Base-by-base conservation (phyloP, 1,140 invertebrate species). In the Lamellibrachia luymesi region DNA sequence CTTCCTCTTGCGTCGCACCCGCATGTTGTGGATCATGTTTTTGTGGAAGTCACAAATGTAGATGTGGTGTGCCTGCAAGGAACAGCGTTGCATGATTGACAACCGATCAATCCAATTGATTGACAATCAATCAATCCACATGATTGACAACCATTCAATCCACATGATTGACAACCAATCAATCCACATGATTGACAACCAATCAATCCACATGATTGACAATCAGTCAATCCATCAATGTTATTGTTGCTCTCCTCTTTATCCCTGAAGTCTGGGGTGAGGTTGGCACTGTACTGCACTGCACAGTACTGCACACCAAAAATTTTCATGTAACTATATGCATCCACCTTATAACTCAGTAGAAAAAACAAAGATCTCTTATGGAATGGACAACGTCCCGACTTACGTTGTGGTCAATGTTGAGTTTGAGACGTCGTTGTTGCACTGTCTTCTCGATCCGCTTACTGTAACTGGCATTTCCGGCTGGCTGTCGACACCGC, bases 1-100 rank as follows among this genome's bases (percentile, higher is more conserved):
- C 93, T 98, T 97, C 93, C 98, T 97, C 91, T 98, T 97, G 94
- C 98, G 98, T 93, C 97, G 97, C 5, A 98, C 98, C 94, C 98
- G 97, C 22, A 98, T 98, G 96, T 98, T 98, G 96, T 99, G 98
- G 94, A 99, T 99, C 94, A 99, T 98, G 95, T 97, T 97, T 96
- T 99, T 99, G 96, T 99, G 99, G 95, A 98, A 98, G 96, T 99
- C 99, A 97, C 99, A 99, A 95, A 99, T 99, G 96, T 99, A 99
- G 95, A 98, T 99, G 95, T 99, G 98, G 94, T 98, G 97, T 80
- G 98, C 98, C 98, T 98, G 96, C 91, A 91, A 91, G 7, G 1
- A 51, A 38, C 38, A 38, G 38, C 38, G 38, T 38, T 38, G 38
- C 38, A 38, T 38, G 38, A 38, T 38, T 38, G 38, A 38, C 1